Percentiles rank a stretch among this genome's conserved stretches.
Conservation (phyloP, 1,140 invertebrate species). For the Micrasema minimum region DNA sequence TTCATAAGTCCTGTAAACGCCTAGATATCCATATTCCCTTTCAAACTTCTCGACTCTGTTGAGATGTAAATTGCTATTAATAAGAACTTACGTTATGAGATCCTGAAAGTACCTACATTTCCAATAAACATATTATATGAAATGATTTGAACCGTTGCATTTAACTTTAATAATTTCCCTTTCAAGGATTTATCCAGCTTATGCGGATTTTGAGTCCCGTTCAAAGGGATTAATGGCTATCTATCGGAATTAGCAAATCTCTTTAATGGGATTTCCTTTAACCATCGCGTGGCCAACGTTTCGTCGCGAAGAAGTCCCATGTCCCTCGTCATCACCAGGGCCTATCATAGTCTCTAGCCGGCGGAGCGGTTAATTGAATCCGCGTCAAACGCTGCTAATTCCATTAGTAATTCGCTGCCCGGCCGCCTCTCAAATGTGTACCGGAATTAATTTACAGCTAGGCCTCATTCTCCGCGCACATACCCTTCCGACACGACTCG, state of each 20-base stretch:
- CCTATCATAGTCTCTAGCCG: constrained; percentile 35
- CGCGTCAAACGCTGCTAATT: constrained; percentile 51
- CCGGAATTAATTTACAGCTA: constrained; percentile 37
- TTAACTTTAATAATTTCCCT: too few relatives aligned
- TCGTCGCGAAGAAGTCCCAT: not conserved
- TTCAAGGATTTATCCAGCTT: not conserved
- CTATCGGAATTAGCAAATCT: constrained; percentile 16
- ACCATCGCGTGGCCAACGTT: not conserved
- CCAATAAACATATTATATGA: too few relatives aligned
- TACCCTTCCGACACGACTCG: not conserved
- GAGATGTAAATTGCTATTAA: too few relatives aligned
- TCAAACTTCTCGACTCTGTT: too few relatives aligned
- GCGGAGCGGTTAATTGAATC: constrained; percentile 51
- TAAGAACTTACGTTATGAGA: too few relatives aligned
- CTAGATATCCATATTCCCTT: too few relatives aligned
- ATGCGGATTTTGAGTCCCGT: not conserved
- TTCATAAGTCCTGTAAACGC: too few relatives aligned
- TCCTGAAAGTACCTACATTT: too few relatives aligned
- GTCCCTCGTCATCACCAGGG: constrained; percentile 2
- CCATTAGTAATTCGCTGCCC: constrained; percentile 48
- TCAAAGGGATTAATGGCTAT: too few relatives aligned
- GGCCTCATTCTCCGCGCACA: constrained; percentile 2
- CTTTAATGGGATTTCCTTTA: constrained; percentile 13
- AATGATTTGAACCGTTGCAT: too few relatives aligned
- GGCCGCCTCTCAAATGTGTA: constrained; percentile 29